phyloP scores from a whole-genome alignment of 2,888 invertebrate species.

The Anthophora plumipes region DNA sequence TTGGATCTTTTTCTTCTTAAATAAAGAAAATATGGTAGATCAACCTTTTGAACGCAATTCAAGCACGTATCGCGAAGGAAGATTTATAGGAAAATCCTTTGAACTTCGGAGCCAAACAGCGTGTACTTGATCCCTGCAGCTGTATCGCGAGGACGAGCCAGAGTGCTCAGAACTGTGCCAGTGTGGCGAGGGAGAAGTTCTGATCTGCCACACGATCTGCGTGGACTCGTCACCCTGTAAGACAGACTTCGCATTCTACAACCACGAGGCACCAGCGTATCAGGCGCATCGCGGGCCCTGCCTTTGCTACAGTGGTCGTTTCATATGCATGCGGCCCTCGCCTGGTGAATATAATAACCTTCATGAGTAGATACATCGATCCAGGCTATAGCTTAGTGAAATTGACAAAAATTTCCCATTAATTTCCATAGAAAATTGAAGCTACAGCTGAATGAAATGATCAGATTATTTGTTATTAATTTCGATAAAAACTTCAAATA shows the following conservation, averaged over 20 bases:
- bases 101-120: background rate
- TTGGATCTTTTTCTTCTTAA: background rate
- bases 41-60: background rate
- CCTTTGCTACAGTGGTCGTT: slow-evolving; percentile 95
- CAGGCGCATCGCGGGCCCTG: slow-evolving; percentile 95
- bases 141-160: slow-evolving; percentile 93
- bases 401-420: background rate
- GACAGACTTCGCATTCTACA: slow-evolving; percentile 94
- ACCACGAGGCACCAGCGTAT: slow-evolving; percentile 95
- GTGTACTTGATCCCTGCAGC: slow-evolving; percentile 84
- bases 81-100: background rate
- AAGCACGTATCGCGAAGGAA: background rate
- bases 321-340: slow-evolving; percentile 95
- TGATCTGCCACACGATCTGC: slow-evolving; percentile 95
- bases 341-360: slow-evolving; percentile 86
- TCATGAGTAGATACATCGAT: background rate
- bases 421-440: no score
- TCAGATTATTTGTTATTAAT: no score
- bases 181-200: slow-evolving; percentile 91
- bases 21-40: background rate
- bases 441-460: no score
- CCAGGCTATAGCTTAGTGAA: background rate
- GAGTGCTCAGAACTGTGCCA: slow-evolving; percentile 96
- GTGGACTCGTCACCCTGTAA: slow-evolving; percentile 94
- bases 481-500: no score